Base-by-base conservation (phyloP, 2,888 invertebrate genomes). In the Ariolimax columbianus region DNA sequence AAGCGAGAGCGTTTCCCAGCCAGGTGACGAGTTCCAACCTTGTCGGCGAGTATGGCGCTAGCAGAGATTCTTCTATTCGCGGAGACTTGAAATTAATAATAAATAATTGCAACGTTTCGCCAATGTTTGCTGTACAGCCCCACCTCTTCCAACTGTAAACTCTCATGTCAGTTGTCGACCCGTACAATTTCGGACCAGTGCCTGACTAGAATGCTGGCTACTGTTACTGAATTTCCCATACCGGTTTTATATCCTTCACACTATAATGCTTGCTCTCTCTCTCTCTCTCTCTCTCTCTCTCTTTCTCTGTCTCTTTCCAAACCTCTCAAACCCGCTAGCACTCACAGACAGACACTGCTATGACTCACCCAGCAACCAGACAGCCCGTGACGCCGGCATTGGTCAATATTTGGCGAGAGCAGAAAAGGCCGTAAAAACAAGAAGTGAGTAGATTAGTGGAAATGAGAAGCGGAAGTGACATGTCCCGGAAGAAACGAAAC, bases 381-480 rank as follows among this genome's bases (percentile, higher is more conserved):
- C 55, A 23, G 55, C 23, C 55, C 55, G 55, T 55, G 23, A 23
- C 19, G 55, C 30, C 63, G 26, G 63, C 2, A 4, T 23, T 63
- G 63, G 63, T 63, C 63, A 63, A 63, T 63, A 63, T 63, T 30
- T 30, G 63, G 63, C 11, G 63, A 59, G 59, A 59, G 59, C 59
- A 59, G 11, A 59, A 4, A 23, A 63, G 63, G 63, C 7, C 63
- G 23, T 4, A 23, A 30, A 63, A 30, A 30, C 63, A 9, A 63
- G 63, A 63, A 9, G 63, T 11, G 63, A 63, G 63, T 63, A 7
- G n/a, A 63, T 26, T 30, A 63, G 4, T 63, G 30, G 63, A 30
- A 63, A 63, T n/a, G 55, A 63, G n/a, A 30, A 11, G 51, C 51
- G 51, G 51, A 51, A 51, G 17, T 51, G 9, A 51, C 17, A 11